phyloP scores from a whole-genome alignment of 2,113 vertebrate species.

The Ceyx margarethae region DNA sequence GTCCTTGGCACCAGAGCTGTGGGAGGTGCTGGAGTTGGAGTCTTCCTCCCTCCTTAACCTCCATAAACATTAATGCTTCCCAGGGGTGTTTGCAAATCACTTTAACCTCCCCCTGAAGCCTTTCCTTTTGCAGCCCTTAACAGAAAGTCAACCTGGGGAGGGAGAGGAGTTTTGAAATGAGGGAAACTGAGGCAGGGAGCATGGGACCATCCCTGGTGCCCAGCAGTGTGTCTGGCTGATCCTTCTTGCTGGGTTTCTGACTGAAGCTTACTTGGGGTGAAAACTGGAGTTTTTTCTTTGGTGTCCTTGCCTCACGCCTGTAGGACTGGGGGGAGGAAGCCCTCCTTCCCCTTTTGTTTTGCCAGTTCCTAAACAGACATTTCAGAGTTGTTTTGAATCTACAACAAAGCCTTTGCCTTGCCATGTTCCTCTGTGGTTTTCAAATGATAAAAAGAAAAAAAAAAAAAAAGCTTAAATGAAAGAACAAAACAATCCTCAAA shows the following conservation, averaged over 20 bases:
- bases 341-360: constrained; percentile 6
- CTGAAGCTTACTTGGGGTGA: neutral
- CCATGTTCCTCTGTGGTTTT: neutral
- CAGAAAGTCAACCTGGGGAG: neutral
- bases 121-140: neutral
- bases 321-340: neutral
- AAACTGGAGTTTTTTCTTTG: neutral
- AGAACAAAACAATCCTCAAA: neutral
- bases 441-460: neutral
- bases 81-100: neutral
- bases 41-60: neutral
- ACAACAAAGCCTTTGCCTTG: neutral
- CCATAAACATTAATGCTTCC: neutral
- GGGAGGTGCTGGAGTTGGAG: neutral
- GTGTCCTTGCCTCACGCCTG: neutral
- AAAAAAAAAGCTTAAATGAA: neutral
- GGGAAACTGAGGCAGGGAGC: neutral
- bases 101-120: neutral
- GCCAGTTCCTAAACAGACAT: neutral
- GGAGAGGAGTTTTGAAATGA: neutral
- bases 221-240: neutral
- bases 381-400: neutral
- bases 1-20: neutral
- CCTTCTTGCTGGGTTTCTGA: neutral
- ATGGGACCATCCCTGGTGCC: fast-evolving